Conservation (phyloP, 2,797 vertebrate genomes). For the Anguilla pacifica region DNA sequence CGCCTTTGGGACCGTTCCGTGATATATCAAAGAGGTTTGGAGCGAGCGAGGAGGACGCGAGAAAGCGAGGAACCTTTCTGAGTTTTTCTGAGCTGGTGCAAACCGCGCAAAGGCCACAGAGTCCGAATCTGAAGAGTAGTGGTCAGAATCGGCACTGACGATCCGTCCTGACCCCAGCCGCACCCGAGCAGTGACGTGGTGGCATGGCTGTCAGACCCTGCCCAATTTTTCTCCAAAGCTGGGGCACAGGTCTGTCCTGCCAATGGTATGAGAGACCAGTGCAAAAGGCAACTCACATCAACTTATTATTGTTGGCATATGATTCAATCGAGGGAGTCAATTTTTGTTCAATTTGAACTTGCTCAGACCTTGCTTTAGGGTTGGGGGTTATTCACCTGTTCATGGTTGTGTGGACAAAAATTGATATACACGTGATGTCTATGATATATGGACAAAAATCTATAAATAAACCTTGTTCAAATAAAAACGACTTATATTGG, state of each 20-base stretch:
- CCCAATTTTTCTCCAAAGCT: background rate
- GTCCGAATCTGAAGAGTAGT: background rate
- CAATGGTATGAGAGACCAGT: background rate
- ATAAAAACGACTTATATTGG: background rate
- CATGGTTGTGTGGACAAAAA: no score
- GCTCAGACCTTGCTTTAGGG: background rate
- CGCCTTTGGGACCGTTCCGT: conserved; percentile 54
- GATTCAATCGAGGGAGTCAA: background rate
- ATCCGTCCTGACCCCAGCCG: background rate
- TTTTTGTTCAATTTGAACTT: background rate
- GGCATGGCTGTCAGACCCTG: background rate
- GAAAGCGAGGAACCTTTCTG: background rate
- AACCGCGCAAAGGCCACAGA: background rate
- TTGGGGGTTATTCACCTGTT: no score
- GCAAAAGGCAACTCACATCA: background rate
- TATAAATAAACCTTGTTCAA: background rate
- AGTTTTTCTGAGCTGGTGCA: background rate
- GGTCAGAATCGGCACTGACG: background rate
- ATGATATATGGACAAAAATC: no score
- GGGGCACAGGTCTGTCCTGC: background rate
- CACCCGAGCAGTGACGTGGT: background rate
- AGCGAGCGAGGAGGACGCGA: conserved; percentile 45
- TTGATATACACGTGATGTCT: no score
- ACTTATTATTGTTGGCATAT: no score
- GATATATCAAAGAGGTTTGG: conserved; percentile 59